Conservation (phyloP, 1,140 invertebrate species). For the Drosophila tristis region DNA sequence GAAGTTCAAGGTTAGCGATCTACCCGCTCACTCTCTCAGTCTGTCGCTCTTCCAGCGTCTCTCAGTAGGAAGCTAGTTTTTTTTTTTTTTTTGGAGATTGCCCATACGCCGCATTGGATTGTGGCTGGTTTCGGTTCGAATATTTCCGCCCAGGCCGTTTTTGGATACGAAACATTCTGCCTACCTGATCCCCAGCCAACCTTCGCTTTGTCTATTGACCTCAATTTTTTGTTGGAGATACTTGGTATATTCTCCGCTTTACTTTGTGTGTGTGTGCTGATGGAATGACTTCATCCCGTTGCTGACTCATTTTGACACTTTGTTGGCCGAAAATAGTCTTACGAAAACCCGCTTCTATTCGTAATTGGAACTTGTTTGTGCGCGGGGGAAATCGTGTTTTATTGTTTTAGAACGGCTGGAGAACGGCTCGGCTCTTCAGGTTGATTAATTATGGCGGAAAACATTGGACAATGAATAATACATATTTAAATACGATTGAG, state of each 20-base stretch:
- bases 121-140: conserved; percentile 22
- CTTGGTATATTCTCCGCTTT: conserved; percentile 13
- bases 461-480: conserved; percentile 16
- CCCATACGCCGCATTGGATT: conserved; percentile 58
- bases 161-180: conserved; percentile 10
- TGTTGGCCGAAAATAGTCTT: conserved; percentile 7
- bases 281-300: conserved; percentile 47
- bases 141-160: conserved; percentile 62
- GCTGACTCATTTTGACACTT: conserved; percentile 38
- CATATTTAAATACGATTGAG: background rate
- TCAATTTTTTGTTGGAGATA: conserved; percentile 51
- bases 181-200: conserved; percentile 44
- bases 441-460: conserved; percentile 49
- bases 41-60: conserved; percentile 15
- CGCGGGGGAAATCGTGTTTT: conserved; percentile 11
- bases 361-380: conserved; percentile 38
- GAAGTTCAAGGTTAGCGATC: conserved; percentile 73
- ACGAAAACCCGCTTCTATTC: conserved; percentile 14
- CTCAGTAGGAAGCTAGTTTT: conserved; percentile 59
- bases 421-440: conserved; percentile 26
- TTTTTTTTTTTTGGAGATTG: conserved; percentile 37
- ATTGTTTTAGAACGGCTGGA: conserved; percentile 34
- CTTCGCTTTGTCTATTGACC: conserved; percentile 77
- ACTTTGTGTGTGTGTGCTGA: conserved; percentile 23
- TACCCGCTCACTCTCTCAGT: background rate